Evolutionary conservation across 2,797 vertebrate species (phyloP).

Genomic region (Neopelma chrysocephalum): DNA sequence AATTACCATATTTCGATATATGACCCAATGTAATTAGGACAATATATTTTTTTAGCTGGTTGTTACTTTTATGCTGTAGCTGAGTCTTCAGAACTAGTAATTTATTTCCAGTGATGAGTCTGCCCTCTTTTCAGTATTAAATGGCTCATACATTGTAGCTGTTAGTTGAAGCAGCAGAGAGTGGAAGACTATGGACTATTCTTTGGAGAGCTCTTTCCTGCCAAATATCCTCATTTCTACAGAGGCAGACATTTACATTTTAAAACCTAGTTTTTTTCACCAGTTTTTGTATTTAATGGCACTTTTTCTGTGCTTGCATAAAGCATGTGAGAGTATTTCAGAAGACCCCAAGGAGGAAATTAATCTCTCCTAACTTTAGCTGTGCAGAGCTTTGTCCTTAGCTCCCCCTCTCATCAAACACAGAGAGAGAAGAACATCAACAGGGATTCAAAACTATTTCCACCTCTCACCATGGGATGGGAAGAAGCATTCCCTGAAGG

Average conservation of each 20-base stretch:
- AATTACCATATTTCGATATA: constrained; percentile 33
- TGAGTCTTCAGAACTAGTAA: not conserved
- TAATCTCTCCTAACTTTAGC: not conserved
- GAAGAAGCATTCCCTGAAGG: not conserved
- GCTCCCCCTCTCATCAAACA: not conserved
- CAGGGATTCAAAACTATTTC: not conserved
- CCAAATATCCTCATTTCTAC: not conserved
- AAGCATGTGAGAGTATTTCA: not conserved
- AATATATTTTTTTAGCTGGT: not conserved
- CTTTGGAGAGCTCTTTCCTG: not conserved
- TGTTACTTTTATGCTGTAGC: constrained; percentile 26
- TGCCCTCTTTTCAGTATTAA: constrained; percentile 1
- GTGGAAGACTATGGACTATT: not conserved
- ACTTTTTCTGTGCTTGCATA: not conserved
- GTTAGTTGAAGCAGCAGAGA: not conserved
- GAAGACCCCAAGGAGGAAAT: not conserved
- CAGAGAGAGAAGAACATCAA: not conserved
- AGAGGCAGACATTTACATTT: not conserved
- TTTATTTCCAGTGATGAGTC: not conserved
- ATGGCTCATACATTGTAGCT: not conserved
- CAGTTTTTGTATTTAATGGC: not conserved
- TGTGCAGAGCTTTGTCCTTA: not conserved
- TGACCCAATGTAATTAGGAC: constrained; percentile 22
- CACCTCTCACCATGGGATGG: rapidly evolving
- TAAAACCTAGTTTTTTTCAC: not conserved